Evolutionary conservation across 2,797 vertebrate species (phyloP).

Genomic region (Anableps anableps): DNA sequence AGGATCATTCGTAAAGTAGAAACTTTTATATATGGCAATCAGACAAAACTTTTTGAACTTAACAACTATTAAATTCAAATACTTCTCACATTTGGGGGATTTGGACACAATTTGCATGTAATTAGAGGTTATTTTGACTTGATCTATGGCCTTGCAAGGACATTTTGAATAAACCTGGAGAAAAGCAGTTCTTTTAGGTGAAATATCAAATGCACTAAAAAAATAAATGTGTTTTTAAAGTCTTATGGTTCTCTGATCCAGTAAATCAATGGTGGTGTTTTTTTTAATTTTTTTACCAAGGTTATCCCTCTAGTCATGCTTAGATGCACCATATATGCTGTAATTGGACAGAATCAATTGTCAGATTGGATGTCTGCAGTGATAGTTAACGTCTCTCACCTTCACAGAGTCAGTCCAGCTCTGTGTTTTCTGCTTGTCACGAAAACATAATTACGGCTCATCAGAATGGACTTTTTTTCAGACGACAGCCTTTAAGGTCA

Average conservation of each 20-base stretch:
- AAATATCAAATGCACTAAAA: neutral
- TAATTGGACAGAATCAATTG: constrained; percentile 40
- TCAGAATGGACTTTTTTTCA: constrained; percentile 49
- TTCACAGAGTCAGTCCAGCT: constrained; percentile 25
- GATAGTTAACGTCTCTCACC: constrained; percentile 60
- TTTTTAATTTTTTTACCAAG: neutral
- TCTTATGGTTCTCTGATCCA: neutral
- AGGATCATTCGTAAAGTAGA: neutral
- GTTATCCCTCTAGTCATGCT: neutral
- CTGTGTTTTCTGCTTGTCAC: constrained; percentile 41
- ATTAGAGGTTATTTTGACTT: neutral
- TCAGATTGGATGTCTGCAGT: constrained; percentile 45
- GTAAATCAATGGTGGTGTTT: neutral
- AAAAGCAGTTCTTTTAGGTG: neutral
- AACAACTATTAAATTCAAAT: neutral
- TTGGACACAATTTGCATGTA: neutral
- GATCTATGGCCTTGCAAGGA: neutral
- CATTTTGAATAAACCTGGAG: neutral
- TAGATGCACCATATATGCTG: constrained; percentile 27
- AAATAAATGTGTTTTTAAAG: neutral
- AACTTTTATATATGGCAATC: neutral
- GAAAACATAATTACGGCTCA: constrained; percentile 63
- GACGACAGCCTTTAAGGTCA: constrained; percentile 57
- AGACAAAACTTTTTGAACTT: neutral
- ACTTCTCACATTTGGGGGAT: neutral